Conservation (phyloP, 2,888 invertebrate species). For the Heliconius aoede region DNA sequence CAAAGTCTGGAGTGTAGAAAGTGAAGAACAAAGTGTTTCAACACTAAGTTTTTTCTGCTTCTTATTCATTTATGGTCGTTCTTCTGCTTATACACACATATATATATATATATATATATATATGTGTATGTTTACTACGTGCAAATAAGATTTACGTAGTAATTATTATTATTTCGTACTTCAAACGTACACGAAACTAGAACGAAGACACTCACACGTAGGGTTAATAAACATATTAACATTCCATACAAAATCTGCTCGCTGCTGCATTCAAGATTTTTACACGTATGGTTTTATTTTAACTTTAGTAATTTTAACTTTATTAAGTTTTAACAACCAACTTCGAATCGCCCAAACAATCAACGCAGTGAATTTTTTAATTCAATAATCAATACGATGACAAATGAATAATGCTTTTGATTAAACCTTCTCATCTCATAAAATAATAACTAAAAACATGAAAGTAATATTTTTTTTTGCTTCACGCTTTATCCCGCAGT, state of each 20-base stretch:
- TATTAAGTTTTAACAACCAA: slow-evolving; percentile 4
- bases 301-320: no score
- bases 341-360: slow-evolving; percentile 30
- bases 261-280: neutral
- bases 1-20: no score
- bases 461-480: neutral
- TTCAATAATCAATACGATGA: slow-evolving; percentile 18
- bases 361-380: slow-evolving; percentile 30
- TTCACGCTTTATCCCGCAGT: no score
- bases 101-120: no score
- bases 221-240: slow-evolving; percentile 8
- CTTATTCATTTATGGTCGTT: no score
- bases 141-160: no score
- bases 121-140: no score
- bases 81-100: no score
- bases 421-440: neutral
- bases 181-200: neutral
- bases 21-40: no score
- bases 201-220: neutral
- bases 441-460: neutral
- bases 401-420: slow-evolving; percentile 8
- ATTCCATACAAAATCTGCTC: neutral
- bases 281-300: no score
- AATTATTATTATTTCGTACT: neutral
- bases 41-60: no score